These are phyloP conservation scores for Myotis brandtii DNA, from an alignment of 2,113 vertebrate genomes.

Conservation along the genomic window DNA sequence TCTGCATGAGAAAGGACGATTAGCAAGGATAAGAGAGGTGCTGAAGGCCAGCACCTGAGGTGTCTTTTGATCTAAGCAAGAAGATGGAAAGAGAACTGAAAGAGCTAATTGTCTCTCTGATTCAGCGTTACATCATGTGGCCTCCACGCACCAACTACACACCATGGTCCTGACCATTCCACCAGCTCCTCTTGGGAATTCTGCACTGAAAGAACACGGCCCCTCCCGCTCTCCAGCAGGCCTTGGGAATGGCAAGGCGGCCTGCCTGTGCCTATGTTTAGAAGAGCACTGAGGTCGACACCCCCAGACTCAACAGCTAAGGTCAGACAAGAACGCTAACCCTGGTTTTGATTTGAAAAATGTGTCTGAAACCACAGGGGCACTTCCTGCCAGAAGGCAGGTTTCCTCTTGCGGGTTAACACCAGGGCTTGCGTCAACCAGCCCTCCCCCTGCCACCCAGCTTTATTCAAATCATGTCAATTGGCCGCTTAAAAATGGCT, in stretches of 20 bases:
- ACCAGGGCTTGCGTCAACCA: background rate
- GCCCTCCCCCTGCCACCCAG: background rate
- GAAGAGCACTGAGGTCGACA: background rate
- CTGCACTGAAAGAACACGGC: background rate
- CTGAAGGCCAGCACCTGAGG: background rate
- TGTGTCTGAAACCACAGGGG: background rate
- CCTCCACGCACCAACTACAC: background rate
- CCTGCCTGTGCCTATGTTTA: background rate
- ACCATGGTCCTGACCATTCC: background rate
- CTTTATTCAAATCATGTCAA: background rate
- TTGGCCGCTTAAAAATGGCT: background rate
- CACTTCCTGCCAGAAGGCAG: background rate
- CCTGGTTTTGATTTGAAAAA: background rate
- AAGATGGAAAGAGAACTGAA: background rate
- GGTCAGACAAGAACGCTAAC: background rate
- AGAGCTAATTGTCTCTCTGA: slow-evolving; percentile 21
- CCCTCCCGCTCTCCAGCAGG: background rate
- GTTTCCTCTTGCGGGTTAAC: background rate
- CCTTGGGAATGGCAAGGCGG: background rate
- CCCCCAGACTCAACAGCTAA: background rate
- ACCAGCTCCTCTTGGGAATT: background rate
- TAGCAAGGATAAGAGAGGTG: background rate
- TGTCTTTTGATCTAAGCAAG: background rate
- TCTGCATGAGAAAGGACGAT: background rate
- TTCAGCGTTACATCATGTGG: background rate